A percentile compares a stretch with the other conserved stretches of the same genome.
Conservation (phyloP, 2,888 invertebrate genomes). For the Scaptomyza cyrtandrae region DNA sequence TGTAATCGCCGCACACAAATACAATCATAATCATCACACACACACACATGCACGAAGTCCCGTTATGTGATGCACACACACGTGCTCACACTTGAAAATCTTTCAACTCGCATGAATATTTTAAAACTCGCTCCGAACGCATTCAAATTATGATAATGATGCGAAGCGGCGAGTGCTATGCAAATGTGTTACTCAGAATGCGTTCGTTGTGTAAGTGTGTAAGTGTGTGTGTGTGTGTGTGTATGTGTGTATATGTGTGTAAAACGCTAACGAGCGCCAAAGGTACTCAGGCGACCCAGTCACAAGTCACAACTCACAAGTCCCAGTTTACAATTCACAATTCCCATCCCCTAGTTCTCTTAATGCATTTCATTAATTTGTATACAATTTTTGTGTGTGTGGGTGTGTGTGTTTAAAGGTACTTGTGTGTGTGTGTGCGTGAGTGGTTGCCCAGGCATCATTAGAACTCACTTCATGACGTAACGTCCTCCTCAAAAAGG, state of each 20-base stretch:
- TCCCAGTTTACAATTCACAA: slow-evolving; percentile 46
- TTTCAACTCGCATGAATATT: slow-evolving; percentile 71
- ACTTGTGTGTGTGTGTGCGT: slow-evolving; percentile 50
- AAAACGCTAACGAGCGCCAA: slow-evolving; percentile 63
- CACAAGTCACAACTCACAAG: slow-evolving; percentile 39
- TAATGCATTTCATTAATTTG: slow-evolving; percentile 78
- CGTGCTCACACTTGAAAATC: slow-evolving; percentile 71
- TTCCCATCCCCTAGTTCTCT: slow-evolving; percentile 51
- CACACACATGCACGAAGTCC: slow-evolving; percentile 6
- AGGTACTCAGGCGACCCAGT: slow-evolving; percentile 60
- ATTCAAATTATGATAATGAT: slow-evolving; percentile 79
- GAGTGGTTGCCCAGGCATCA: slow-evolving; percentile 45
- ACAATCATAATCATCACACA: slow-evolving; percentile 35
- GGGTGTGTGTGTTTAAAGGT: slow-evolving; percentile 16
- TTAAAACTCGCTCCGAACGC: slow-evolving; percentile 66
- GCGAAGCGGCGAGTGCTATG: slow-evolving; percentile 63
- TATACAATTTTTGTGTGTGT: slow-evolving; percentile 49
- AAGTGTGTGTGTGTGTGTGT: slow-evolving; percentile 4
- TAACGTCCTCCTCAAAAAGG: slow-evolving; percentile 11
- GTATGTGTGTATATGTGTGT: slow-evolving; percentile 6
- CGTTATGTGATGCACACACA: slow-evolving; percentile 56
- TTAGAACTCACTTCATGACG: slow-evolving; percentile 69
- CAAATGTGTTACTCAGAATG: slow-evolving; percentile 42
- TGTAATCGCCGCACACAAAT: slow-evolving; percentile 43
- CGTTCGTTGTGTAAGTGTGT: slow-evolving; percentile 3